Conservation (phyloP, 2,797 vertebrate genomes). For the Sebastes diploproa region DNA sequence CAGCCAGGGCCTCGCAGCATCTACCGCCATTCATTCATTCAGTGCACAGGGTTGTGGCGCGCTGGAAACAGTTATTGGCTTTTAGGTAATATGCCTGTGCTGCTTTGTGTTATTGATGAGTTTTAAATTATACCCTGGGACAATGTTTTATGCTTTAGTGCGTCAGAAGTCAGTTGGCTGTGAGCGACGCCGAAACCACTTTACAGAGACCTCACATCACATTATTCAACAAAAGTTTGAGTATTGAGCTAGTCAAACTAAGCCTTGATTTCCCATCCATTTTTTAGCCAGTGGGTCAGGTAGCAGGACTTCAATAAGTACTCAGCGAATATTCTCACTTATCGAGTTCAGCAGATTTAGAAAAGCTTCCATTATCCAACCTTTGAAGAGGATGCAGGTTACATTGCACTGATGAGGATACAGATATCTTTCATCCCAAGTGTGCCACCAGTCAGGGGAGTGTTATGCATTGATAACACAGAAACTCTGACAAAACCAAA, state of each 20-base stretch:
- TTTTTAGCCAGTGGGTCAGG: slow-evolving; percentile 32
- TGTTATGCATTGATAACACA: background rate
- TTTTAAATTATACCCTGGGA: slow-evolving; percentile 72
- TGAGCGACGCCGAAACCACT: slow-evolving; percentile 58
- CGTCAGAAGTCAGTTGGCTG: slow-evolving; percentile 58
- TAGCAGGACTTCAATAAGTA: slow-evolving; percentile 15
- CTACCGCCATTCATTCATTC: slow-evolving; percentile 46
- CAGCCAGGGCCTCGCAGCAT: slow-evolving; percentile 16
- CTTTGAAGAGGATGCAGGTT: slow-evolving; percentile 5
- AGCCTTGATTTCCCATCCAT: slow-evolving; percentile 63
- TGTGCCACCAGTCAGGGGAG: background rate
- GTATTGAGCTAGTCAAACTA: slow-evolving; percentile 42
- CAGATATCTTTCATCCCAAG: background rate
- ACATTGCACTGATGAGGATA: background rate
- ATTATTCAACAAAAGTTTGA: slow-evolving; percentile 61
- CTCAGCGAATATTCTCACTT: slow-evolving; percentile 22
- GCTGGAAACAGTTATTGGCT: slow-evolving; percentile 64
- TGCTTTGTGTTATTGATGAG: slow-evolving; percentile 77
- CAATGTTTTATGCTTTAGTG: slow-evolving; percentile 69
- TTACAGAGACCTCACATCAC: slow-evolving; percentile 42
- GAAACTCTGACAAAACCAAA: background rate
- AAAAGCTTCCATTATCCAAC: background rate
- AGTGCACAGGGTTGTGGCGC: slow-evolving; percentile 17
- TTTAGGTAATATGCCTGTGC: slow-evolving; percentile 62
- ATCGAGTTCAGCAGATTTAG: slow-evolving; percentile 27